A percentile compares a stretch with the other conserved stretches of the same genome.
Conservation (phyloP, 2,797 vertebrate genomes). For the Amphiprion clarkii region DNA sequence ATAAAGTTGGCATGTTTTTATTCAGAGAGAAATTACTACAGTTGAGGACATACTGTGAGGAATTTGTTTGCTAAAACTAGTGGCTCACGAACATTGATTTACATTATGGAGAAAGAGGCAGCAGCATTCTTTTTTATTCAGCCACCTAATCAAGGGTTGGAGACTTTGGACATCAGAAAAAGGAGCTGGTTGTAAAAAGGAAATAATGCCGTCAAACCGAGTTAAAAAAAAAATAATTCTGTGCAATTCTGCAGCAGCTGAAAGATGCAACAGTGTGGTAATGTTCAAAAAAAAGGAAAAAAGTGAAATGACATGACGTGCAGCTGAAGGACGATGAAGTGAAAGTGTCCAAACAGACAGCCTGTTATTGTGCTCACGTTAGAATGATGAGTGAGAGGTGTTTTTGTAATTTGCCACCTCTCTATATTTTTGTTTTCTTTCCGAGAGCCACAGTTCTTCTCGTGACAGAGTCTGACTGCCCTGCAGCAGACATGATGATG, state of each 20-base stretch:
- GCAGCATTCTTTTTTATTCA: constrained; percentile 22
- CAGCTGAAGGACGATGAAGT: constrained; percentile 2
- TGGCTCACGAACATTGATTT: constrained; percentile 51
- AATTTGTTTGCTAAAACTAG: constrained; percentile 38
- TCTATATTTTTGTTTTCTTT: background rate
- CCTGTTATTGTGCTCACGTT: background rate
- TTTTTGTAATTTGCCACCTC: constrained; percentile 21
- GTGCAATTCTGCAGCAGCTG: constrained; percentile 2
- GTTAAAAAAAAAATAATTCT: background rate
- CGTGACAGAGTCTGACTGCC: background rate
- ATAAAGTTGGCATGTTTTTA: constrained; percentile 56
- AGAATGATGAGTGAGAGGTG: background rate
- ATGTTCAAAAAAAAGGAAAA: background rate
- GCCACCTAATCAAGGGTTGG: constrained; percentile 41
- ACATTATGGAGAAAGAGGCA: constrained; percentile 36
- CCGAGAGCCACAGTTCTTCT: background rate
- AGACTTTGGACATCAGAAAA: constrained; percentile 28
- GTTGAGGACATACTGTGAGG: constrained; percentile 36
- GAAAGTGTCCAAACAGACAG: constrained; percentile 29
- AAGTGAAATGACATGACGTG: background rate
- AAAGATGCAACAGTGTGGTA: constrained; percentile 14
- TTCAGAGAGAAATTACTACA: constrained; percentile 50
- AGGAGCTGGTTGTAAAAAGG: constrained; percentile 10
- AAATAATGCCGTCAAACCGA: constrained; percentile 7
- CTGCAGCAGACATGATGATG: constrained; percentile 14